Conservation (phyloP, 2,113 vertebrate genomes). For the Panurus biarmicus region DNA sequence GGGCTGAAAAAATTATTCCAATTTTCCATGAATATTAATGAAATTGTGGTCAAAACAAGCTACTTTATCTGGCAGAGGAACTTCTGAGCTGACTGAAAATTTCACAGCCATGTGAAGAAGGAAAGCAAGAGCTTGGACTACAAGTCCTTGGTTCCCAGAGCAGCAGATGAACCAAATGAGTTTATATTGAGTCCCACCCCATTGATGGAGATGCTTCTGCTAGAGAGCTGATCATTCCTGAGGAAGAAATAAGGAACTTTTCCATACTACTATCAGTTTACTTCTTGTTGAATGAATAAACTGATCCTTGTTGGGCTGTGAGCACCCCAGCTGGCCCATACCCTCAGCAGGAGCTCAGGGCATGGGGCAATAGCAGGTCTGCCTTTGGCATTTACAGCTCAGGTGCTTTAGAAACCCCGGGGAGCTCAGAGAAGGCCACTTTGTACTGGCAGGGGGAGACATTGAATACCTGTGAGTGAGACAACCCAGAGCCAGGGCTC, state of each 20-base stretch:
- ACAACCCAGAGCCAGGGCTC: not conserved
- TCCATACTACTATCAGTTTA: not conserved
- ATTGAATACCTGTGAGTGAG: not conserved
- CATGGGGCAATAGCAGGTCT: not conserved
- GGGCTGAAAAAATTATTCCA: not conserved
- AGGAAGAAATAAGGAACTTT: not conserved
- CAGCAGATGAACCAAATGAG: not conserved
- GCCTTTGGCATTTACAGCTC: not conserved
- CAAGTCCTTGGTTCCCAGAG: not conserved
- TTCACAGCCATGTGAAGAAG: not conserved
- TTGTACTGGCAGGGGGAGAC: not conserved
- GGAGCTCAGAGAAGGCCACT: not conserved
- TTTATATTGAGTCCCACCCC: not conserved
- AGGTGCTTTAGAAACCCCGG: not conserved
- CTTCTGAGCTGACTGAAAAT: not conserved
- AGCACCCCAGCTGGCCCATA: not conserved
- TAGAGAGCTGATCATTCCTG: not conserved
- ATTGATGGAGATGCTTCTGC: not conserved
- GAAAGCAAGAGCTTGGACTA: not conserved
- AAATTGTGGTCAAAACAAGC: not conserved
- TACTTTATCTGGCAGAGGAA: not conserved
- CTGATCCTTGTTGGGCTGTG: not conserved
- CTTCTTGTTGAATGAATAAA: not conserved
- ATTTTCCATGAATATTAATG: not conserved
- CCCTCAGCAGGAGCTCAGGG: not conserved